A percentile compares a stretch with the other conserved stretches of the same genome.
These are phyloP conservation scores for Heliocidaris erythrogramma DNA, from an alignment of 35 echinoderm and acorn worm species.

Conservation along the genomic window DNA sequence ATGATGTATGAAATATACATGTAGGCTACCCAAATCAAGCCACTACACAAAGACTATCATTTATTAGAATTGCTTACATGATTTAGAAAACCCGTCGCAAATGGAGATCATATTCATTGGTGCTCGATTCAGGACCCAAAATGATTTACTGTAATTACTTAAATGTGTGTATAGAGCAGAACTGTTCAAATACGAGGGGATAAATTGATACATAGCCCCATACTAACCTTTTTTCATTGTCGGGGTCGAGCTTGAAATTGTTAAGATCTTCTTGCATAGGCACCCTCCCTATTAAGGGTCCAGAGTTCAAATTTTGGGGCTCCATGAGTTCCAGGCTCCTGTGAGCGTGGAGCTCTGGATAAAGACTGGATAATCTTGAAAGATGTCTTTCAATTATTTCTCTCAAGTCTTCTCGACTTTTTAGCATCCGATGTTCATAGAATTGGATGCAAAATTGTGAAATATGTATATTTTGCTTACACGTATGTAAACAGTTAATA, in stretches of 20 bases:
- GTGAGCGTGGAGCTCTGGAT: not conserved
- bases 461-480: slow-evolving; percentile 35
- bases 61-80: not conserved
- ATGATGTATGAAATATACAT: too few relatives aligned
- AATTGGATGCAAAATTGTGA: not conserved
- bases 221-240: not conserved
- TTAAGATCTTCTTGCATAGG: too few relatives aligned
- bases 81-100: not conserved
- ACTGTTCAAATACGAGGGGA: not conserved
- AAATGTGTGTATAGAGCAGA: not conserved
- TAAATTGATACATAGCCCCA: not conserved
- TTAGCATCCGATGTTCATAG: slow-evolving; percentile 2
- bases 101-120: not conserved
- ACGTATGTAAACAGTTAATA: slow-evolving; percentile 23
- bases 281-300: too few relatives aligned
- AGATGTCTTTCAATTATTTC: slow-evolving; percentile 18
- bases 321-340: not conserved
- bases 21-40: too few relatives aligned
- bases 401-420: not conserved
- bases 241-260: too few relatives aligned
- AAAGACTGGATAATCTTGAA: not conserved
- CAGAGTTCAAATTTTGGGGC: not conserved
- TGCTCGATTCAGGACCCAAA: not conserved
- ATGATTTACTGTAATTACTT: not conserved
- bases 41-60: too few relatives aligned